Percentiles rank a stretch among this genome's conserved stretches.
Conservation (phyloP, 2,113 vertebrate genomes). For the Machaerirhynchus nigripectus region DNA sequence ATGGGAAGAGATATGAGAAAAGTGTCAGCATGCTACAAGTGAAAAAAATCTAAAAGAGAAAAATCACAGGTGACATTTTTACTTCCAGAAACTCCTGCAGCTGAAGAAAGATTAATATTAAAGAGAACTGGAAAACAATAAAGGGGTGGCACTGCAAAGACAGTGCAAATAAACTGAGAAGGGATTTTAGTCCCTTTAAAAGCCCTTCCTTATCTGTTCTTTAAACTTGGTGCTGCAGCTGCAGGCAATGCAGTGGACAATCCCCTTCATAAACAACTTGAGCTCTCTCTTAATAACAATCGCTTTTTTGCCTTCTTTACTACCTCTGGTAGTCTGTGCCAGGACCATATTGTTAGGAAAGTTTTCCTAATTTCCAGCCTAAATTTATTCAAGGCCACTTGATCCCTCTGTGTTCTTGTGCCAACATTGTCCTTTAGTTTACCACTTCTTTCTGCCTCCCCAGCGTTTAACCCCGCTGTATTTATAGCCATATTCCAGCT, state of each 20-base stretch:
- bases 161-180: background rate
- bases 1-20: background rate
- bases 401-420: background rate
- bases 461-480: background rate
- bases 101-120: background rate
- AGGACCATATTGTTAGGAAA: background rate
- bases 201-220: background rate
- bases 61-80: background rate
- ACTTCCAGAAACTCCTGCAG: background rate
- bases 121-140: background rate
- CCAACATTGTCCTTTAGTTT: conserved; percentile 36
- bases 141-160: background rate
- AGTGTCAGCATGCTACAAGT: background rate
- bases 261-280: background rate
- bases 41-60: background rate
- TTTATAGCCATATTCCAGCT: background rate
- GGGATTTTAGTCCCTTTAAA: background rate
- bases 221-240: background rate
- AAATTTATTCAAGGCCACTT: conserved; percentile 28
- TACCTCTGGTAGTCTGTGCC: background rate
- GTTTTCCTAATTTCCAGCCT: conserved; percentile 2
- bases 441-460: background rate
- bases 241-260: background rate
- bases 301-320: background rate
- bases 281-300: background rate